Evolutionary conservation across 1,140 invertebrate species (phyloP).

Genomic region (Caenorhabditis latens): DNA sequence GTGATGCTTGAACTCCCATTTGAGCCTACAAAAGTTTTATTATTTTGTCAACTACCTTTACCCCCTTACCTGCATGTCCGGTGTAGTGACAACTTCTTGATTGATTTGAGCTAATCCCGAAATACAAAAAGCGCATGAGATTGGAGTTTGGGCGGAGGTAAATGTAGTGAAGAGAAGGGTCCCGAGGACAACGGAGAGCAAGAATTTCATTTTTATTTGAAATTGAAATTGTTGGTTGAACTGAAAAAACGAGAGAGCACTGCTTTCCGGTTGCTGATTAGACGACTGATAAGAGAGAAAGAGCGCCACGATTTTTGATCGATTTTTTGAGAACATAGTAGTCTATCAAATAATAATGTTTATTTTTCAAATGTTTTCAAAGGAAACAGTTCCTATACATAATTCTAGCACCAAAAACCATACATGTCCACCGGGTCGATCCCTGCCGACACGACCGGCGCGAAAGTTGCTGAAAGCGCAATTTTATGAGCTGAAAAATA

Average conservation of each 20-base stretch:
- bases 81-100: constrained; percentile 4
- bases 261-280: constrained; percentile 24
- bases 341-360: neutral
- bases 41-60: too few relatives aligned
- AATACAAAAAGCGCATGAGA: constrained; percentile 14
- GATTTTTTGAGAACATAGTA: neutral
- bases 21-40: neutral
- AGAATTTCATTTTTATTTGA: neutral
- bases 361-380: neutral
- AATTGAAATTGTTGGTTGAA: neutral
- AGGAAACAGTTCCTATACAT: neutral
- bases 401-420: too few relatives aligned
- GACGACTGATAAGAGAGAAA: constrained; percentile 2
- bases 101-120: constrained; percentile 19
- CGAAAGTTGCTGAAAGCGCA: too few relatives aligned
- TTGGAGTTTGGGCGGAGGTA: constrained; percentile 8
- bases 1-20: constrained; percentile 36
- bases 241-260: constrained; percentile 11
- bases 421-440: too few relatives aligned
- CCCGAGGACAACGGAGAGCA: neutral
- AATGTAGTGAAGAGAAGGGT: neutral
- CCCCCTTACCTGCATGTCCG: neutral
- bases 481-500: too few relatives aligned
- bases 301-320: constrained; percentile 8
- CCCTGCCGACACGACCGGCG: too few relatives aligned